A percentile compares a stretch with the other conserved stretches of the same genome.
Evolutionary conservation across 1,140 invertebrate species (phyloP).

Genomic region (Hesperophylax magnus): DNA sequence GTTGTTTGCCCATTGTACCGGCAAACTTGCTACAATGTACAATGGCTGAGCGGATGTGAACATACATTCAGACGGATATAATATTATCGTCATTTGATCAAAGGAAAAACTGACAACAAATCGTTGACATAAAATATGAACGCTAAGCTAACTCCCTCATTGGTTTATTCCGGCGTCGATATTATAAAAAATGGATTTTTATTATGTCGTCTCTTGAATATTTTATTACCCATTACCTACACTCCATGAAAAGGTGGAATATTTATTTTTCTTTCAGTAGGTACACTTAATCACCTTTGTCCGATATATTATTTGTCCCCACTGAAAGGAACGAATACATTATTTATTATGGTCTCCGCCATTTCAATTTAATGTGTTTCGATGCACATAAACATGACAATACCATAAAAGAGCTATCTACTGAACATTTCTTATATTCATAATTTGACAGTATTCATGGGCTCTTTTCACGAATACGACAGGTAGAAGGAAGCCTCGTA

Average conservation of each 20-base stretch:
- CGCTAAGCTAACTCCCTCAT: neutral
- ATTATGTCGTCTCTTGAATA: constrained; percentile 11
- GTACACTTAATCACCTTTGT: constrained; percentile 11
- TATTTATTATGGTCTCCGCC: neutral
- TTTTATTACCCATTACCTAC: constrained; percentile 17
- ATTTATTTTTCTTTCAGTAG: neutral
- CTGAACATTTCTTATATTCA: too few species aligned
- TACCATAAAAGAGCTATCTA: too few species aligned
- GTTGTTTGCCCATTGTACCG: too few species aligned
- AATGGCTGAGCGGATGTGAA: neutral
- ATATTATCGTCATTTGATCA: neutral
- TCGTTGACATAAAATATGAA: neutral
- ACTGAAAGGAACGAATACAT: constrained; percentile 7
- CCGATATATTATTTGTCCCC: neutral
- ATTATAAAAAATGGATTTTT: constrained; percentile 6
- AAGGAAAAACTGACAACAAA: neutral
- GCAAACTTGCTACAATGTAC: too few species aligned
- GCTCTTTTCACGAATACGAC: too few species aligned
- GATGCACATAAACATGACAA: neutral
- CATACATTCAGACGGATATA: neutral
- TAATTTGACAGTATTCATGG: too few species aligned
- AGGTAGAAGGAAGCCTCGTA: too few species aligned
- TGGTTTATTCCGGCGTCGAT: neutral
- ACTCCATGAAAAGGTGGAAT: constrained; percentile 4
- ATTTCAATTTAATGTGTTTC: neutral